Evolutionary conservation across 1,140 invertebrate species (phyloP).

Genomic region (Nymphalis io): DNA sequence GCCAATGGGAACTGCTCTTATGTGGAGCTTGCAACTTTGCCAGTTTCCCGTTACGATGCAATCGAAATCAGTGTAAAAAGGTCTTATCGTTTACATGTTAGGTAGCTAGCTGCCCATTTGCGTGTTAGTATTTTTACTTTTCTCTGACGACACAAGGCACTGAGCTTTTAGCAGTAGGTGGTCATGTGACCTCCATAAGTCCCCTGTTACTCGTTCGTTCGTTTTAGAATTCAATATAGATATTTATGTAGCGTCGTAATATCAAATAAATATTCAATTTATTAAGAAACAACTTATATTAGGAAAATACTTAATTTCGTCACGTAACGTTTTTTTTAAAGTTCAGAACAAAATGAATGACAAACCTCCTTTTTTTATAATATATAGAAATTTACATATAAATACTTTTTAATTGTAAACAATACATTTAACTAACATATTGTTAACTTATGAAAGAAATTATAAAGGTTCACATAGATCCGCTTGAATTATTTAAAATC

Average conservation of each 20-base stretch:
- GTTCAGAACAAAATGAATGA: no score
- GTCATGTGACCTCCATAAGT: neutral
- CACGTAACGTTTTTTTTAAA: no score
- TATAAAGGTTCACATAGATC: no score
- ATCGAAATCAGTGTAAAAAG: neutral
- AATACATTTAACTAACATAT: no score
- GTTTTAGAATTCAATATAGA: neutral
- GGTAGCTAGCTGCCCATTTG: neutral
- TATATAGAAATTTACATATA: no score
- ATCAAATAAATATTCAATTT: neutral
- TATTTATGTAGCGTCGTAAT: no score
- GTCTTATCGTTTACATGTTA: neutral
- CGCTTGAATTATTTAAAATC: no score
- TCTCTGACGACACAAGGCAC: neutral
- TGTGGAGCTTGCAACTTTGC: slow-evolving; percentile 20
- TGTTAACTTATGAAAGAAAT: no score
- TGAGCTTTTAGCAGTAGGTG: slow-evolving; percentile 2
- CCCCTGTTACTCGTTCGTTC: neutral
- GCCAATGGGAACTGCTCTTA: slow-evolving; percentile 22
- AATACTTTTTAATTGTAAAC: no score
- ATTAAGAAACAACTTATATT: neutral
- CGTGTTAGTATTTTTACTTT: neutral
- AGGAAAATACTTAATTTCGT: neutral
- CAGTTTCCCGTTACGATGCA: slow-evolving; percentile 33
- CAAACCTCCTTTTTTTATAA: no score